Percentiles rank a stretch among this genome's conserved stretches.
Evolutionary conservation across 2,888 invertebrate species (phyloP).

Genomic region (Eurytoma californica): DNA sequence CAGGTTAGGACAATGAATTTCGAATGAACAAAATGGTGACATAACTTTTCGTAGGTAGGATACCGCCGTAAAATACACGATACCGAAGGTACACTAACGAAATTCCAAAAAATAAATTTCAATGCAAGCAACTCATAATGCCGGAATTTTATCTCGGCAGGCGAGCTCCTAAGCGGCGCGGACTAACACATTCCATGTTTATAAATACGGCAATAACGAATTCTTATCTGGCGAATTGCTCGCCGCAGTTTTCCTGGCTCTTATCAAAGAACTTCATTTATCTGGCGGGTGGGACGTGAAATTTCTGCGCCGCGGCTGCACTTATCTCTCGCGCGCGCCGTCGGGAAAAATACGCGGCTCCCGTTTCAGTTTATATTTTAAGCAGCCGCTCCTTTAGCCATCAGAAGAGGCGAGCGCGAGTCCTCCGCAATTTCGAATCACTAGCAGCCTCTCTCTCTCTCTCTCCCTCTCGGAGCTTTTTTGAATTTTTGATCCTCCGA

Average conservation of each 20-base stretch:
- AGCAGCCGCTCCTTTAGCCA: not conserved
- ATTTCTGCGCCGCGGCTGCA: not conserved
- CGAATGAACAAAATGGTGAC: no score
- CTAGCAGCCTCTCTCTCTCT: not conserved
- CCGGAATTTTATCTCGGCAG: no score
- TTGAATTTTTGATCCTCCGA: slow-evolving; percentile 45
- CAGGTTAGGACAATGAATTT: no score
- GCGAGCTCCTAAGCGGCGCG: no score
- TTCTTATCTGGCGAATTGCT: slow-evolving; percentile 2
- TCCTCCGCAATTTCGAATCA: slow-evolving; percentile 38
- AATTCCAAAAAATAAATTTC: no score
- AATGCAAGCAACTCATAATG: no score
- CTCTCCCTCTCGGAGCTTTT: not conserved
- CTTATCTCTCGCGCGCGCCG: no score
- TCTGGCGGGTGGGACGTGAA: not conserved
- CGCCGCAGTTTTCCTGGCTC: not conserved
- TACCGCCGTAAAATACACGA: no score
- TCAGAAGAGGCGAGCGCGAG: not conserved
- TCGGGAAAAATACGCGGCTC: not conserved
- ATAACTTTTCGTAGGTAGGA: no score
- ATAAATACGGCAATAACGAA: not conserved
- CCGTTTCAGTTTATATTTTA: not conserved
- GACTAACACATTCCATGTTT: no score
- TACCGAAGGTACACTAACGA: no score
- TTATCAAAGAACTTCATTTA: slow-evolving; percentile 15